Conservation (phyloP, 2,113 vertebrate genomes). For the Emydura subglobosa region DNA sequence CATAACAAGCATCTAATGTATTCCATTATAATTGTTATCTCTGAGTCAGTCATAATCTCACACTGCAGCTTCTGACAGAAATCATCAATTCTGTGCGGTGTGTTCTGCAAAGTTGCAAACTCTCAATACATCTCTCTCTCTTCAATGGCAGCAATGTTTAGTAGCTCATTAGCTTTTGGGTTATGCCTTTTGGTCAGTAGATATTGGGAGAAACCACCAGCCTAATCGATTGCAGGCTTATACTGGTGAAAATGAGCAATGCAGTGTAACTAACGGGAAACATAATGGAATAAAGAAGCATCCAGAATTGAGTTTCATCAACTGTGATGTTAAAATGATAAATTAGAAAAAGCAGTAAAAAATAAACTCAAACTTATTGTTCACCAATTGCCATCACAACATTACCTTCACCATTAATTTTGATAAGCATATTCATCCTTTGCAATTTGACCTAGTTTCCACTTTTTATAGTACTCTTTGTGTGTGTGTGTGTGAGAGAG, state of each 20-base stretch:
- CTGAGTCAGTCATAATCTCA: slow-evolving; percentile 61
- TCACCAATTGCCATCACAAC: slow-evolving; percentile 8
- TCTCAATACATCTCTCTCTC: slow-evolving; percentile 47
- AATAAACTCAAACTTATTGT: slow-evolving; percentile 7
- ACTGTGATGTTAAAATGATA: background rate
- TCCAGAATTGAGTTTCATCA: slow-evolving; percentile 22
- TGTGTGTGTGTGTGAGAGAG: too few relatives aligned
- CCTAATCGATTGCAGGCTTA: slow-evolving; percentile 40
- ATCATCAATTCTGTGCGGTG: slow-evolving; percentile 67
- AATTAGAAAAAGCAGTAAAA: slow-evolving; percentile 32
- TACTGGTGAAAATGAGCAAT: slow-evolving; percentile 37
- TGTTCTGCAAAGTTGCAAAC: slow-evolving; percentile 74
- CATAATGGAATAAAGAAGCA: slow-evolving; percentile 3
- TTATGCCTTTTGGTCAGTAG: slow-evolving; percentile 49
- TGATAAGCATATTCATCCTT: background rate
- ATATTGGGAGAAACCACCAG: slow-evolving; percentile 46
- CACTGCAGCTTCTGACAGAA: slow-evolving; percentile 61
- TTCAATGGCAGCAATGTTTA: slow-evolving; percentile 53
- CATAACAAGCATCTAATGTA: slow-evolving; percentile 67
- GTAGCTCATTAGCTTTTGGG: slow-evolving; percentile 71
- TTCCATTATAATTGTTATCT: slow-evolving; percentile 76
- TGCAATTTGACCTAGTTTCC: background rate
- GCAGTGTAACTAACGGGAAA: slow-evolving; percentile 8
- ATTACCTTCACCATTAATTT: background rate
- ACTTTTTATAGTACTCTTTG: background rate